Evolutionary conservation across 2,888 invertebrate genomes (phyloP).

Genomic region (Drosophila trichaetosa): DNA sequence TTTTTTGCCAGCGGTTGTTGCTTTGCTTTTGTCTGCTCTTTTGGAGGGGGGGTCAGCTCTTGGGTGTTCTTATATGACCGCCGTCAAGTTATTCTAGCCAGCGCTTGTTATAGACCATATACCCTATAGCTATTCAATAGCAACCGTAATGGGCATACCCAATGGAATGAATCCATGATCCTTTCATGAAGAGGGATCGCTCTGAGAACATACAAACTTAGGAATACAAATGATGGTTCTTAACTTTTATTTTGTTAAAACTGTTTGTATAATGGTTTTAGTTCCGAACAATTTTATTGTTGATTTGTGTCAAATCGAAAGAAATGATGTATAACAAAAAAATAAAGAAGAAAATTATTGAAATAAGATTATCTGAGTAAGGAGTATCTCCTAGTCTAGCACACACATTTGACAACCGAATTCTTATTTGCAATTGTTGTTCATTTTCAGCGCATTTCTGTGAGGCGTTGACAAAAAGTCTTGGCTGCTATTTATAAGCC

Average conservation of each 20-base stretch:
- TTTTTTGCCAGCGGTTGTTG: slow-evolving; percentile 74
- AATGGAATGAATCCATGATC: not conserved
- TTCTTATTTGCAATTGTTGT: slow-evolving; percentile 16
- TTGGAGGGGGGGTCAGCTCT: slow-evolving; percentile 39
- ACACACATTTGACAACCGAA: not conserved
- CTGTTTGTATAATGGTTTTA: not conserved
- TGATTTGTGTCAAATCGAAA: not conserved
- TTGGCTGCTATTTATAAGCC: slow-evolving; percentile 68
- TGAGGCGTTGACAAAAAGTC: slow-evolving; percentile 66
- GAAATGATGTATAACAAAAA: not conserved
- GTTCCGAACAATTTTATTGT: no score
- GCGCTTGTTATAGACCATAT: slow-evolving; percentile 38
- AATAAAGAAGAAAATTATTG: not conserved
- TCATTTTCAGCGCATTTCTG: slow-evolving; percentile 54
- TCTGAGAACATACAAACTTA: not conserved
- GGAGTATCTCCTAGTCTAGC: not conserved
- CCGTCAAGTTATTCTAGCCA: slow-evolving; percentile 57
- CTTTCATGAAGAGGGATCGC: not conserved
- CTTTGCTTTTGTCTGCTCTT: slow-evolving; percentile 74
- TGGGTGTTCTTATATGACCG: slow-evolving; percentile 80
- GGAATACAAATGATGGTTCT: not conserved
- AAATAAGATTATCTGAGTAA: not conserved
- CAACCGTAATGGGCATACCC: not conserved
- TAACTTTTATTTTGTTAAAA: not conserved
- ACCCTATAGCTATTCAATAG: slow-evolving; percentile 25